Evolutionary conservation across 2,888 invertebrate species (phyloP).

Genomic region (Crocallis elinguaria): DNA sequence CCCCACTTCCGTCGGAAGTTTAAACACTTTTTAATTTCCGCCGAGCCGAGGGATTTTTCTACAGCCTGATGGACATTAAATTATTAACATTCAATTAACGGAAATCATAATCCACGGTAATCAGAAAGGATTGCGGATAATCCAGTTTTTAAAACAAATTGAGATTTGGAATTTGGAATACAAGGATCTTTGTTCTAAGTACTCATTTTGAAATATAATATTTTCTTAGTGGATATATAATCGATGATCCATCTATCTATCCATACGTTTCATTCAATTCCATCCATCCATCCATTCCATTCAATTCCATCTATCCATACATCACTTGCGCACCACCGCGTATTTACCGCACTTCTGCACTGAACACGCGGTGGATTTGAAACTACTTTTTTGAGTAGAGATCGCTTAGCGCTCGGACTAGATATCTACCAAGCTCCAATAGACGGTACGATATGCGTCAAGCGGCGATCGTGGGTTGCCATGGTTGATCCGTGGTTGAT

Average conservation of each 20-base stretch:
- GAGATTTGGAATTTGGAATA: conserved; percentile 22
- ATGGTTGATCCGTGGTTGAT: no score
- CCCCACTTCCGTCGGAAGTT: conserved; percentile 67
- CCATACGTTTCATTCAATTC: no score
- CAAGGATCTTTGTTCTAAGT: conserved; percentile 6
- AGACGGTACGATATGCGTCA: no score
- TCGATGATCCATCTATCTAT: neutral
- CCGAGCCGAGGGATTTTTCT: conserved; percentile 76
- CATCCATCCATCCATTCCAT: no score
- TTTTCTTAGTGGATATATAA: neutral
- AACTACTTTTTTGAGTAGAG: no score
- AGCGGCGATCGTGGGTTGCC: no score
- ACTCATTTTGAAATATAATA: neutral
- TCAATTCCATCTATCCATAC: no score
- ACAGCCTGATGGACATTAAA: conserved; percentile 72
- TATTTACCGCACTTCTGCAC: no score
- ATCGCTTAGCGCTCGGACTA: no score
- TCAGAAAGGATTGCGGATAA: conserved; percentile 52
- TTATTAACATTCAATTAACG: conserved; percentile 83
- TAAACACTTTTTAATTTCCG: conserved; percentile 83
- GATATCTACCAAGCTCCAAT: no score
- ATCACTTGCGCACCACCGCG: no score
- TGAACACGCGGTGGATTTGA: no score
- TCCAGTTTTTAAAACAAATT: conserved; percentile 44
- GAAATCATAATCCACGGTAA: conserved; percentile 63